Conservation (phyloP, 2,888 invertebrate species). For the Agrochola macilenta region DNA sequence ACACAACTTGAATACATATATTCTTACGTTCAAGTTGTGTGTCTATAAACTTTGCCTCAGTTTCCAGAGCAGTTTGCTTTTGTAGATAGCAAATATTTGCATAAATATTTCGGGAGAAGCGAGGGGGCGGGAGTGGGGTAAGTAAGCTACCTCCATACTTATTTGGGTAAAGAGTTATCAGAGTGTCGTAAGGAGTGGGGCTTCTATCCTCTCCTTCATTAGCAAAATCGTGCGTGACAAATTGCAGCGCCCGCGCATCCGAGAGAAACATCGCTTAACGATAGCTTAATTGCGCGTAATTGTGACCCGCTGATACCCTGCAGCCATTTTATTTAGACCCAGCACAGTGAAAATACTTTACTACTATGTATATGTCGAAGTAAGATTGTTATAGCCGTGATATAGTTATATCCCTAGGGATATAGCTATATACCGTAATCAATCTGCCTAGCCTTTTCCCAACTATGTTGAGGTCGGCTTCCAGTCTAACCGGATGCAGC, state of each 20-base stretch:
- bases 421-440: no score
- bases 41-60: background rate
- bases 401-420: no score
- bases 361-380: background rate
- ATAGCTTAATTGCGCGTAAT: constrained; percentile 82
- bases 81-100: background rate
- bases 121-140: background rate
- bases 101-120: background rate
- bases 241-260: constrained; percentile 72
- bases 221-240: constrained; percentile 76
- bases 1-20: no score
- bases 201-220: constrained; percentile 31
- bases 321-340: constrained; percentile 43
- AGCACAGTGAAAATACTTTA: background rate
- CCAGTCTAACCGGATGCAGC: no score
- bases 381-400: no score
- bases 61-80: background rate
- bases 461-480: no score
- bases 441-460: no score
- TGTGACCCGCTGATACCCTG: constrained; percentile 62
- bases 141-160: background rate
- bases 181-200: background rate
- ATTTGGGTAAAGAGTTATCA: background rate
- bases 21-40: no score
- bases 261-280: constrained; percentile 75